Conservation (phyloP, 2,888 invertebrate genomes). For the Drosophila colorata region DNA sequence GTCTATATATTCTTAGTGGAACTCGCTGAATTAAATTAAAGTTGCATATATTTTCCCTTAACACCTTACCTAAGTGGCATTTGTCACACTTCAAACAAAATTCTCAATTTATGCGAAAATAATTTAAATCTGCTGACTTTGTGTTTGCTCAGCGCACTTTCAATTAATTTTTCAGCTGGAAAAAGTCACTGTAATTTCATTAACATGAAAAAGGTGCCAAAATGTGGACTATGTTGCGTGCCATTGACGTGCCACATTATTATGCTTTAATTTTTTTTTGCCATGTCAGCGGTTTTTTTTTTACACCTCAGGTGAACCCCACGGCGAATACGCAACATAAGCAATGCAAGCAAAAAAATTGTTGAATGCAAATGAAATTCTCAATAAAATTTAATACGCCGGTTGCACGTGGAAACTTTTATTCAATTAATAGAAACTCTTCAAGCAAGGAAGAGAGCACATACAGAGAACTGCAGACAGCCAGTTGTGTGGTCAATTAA, state of each 20-base stretch:
- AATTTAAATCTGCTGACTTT: conserved; percentile 13
- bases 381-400: conserved; percentile 31
- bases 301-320: conserved; percentile 5
- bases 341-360: conserved; percentile 20
- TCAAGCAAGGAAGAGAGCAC: conserved; percentile 8
- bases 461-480: not conserved
- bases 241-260: conserved; percentile 7
- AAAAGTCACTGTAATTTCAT: conserved; percentile 46
- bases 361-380: conserved; percentile 29
- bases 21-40: not conserved
- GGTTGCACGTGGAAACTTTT: conserved; percentile 39
- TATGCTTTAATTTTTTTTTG: not conserved
- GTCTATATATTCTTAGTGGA: not conserved
- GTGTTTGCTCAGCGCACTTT: conserved; percentile 6
- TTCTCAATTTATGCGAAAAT: not conserved
- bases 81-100: not conserved
- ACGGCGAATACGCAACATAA: conserved; percentile 21
- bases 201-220: conserved; percentile 27
- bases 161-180: conserved; percentile 2
- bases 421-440: conserved; percentile 63
- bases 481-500: conserved; percentile 69
- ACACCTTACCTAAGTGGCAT: not conserved
- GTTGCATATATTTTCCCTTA: not conserved
- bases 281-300: conserved; percentile 17
- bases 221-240: conserved; percentile 13